Conservation (phyloP, 2,888 invertebrate genomes). For the Leptarthrus brevirostris region DNA sequence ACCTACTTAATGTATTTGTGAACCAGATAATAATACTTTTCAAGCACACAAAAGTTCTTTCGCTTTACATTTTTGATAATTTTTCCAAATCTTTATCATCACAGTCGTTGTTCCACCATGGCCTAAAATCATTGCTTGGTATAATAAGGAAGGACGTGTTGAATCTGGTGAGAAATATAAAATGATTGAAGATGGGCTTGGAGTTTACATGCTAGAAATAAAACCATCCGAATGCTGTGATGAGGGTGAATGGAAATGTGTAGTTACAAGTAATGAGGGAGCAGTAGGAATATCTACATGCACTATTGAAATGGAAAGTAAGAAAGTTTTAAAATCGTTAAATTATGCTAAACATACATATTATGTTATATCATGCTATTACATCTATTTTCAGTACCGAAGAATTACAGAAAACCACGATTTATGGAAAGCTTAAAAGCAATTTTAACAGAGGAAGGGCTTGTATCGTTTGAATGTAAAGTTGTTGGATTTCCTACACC, state of each 20-base stretch:
- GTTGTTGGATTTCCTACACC: constrained; percentile 93
- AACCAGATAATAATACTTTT: too few relatives aligned
- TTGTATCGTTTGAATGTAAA: constrained; percentile 93
- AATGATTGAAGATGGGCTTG: constrained; percentile 83
- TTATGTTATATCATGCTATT: too few relatives aligned
- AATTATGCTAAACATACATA: too few relatives aligned
- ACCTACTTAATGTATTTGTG: too few relatives aligned
- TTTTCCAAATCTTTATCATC: too few relatives aligned
- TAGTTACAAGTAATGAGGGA: constrained; percentile 81
- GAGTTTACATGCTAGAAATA: constrained; percentile 82
- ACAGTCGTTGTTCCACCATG: constrained; percentile 85
- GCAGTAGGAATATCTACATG: constrained; percentile 81
- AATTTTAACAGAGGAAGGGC: constrained; percentile 88
- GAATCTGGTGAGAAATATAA: constrained; percentile 79
- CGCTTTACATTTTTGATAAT: too few relatives aligned
- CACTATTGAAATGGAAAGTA: constrained; percentile 82
- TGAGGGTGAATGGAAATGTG: constrained; percentile 92
- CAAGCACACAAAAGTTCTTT: too few relatives aligned
- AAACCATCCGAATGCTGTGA: constrained; percentile 81
- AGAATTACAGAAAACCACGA: constrained; percentile 88
- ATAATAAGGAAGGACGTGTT: constrained; percentile 84
- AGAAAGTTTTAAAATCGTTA: constrained; percentile 62
- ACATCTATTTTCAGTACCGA: constrained; percentile 79
- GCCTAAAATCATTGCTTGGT: constrained; percentile 86
- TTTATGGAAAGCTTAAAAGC: constrained; percentile 92